Percentiles rank a stretch among this genome's conserved stretches.
phyloP scores from a whole-genome alignment of 2,113 vertebrate species.

The Octodon degus region DNA sequence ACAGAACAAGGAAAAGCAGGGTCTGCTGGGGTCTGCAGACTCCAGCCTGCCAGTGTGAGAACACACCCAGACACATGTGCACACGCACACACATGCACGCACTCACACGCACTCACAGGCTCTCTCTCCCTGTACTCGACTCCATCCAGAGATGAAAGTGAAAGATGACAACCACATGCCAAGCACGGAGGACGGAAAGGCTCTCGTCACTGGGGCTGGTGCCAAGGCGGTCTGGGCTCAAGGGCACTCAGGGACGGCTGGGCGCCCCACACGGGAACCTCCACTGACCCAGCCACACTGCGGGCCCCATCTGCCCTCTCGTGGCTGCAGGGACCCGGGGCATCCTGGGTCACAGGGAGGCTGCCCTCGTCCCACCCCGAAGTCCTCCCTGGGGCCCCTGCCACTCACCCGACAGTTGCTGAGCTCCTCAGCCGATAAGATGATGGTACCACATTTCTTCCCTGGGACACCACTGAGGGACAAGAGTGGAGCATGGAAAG shows the following conservation, averaged over 20 bases:
- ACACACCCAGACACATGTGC: background rate
- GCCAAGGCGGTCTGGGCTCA: background rate
- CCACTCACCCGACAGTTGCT: slow-evolving; percentile 96
- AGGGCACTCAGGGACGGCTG: background rate
- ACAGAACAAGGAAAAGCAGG: background rate
- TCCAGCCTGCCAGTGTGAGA: background rate
- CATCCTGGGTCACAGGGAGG: background rate
- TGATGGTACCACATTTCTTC: slow-evolving; percentile 96
- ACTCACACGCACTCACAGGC: background rate
- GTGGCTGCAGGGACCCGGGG: background rate
- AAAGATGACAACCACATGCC: slow-evolving; percentile 33
- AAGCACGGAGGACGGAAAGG: background rate
- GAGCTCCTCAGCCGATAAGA: slow-evolving; percentile 94
- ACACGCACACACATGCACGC: background rate
- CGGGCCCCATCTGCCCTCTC: background rate
- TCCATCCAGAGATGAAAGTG: slow-evolving; percentile 12
- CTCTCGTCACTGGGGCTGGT: background rate
- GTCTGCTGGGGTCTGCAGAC: background rate
- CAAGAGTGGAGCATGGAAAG: slow-evolving; percentile 39
- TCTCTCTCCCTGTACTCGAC: background rate
- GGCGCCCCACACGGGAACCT: background rate
- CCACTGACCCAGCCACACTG: background rate
- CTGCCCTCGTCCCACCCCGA: background rate
- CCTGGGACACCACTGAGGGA: slow-evolving; percentile 91
- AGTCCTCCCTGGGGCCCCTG: background rate